Evolutionary conservation across 2,888 invertebrate species (phyloP), one percentile per base, ranked within the genome.

Genomic region (Sarcophaga subvicina): DNA sequence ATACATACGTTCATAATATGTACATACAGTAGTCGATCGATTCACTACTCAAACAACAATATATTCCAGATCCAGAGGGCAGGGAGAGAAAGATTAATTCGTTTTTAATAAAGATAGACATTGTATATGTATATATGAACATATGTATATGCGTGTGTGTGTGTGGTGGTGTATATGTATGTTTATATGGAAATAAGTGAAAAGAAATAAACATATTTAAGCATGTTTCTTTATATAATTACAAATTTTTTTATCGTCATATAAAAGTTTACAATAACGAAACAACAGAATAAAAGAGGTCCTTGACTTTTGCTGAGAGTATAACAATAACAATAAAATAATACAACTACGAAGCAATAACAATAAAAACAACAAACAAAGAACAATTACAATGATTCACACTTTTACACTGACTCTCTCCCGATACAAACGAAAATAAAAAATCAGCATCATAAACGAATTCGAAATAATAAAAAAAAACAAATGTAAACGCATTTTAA

Each of bases 231-330:
- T 54, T 54, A 54, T 14, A 54, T 17, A 54, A 54, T 54, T 54
- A 67, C 67, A 67, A n/a, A 20, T 76, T 84, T 12, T 80, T 80
- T 80, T 80, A 54, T 84, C 71, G 76, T 75, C 71, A 86, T 60
- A 76, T 54, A 82, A 67, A 76, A 80, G 67, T 72, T 82, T 87
- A 87, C 79, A 84, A 79, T 59, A 83, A 80, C 67, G 60, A 72
- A 54, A 54, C 54, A 14, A 17, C 17, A 54, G 17, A 14, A 54
- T 0, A 62, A 82, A 77, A 79, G 82, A 82, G 87, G 84, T 87
- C 87, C 87, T 87, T 87, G 87, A 87, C 87, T 84, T 87, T 84
- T 87, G 81, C 72, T 69, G 77, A 84, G 62, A 84, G 62, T 77
- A 62, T 64, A 80, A 66, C 45, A 81, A 78, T 64, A 84, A 78